Percentiles rank a stretch among this genome's conserved stretches.
These are phyloP conservation scores for Ariolimax columbianus DNA, from an alignment of 2,888 invertebrate species.

Conservation along the genomic window DNA sequence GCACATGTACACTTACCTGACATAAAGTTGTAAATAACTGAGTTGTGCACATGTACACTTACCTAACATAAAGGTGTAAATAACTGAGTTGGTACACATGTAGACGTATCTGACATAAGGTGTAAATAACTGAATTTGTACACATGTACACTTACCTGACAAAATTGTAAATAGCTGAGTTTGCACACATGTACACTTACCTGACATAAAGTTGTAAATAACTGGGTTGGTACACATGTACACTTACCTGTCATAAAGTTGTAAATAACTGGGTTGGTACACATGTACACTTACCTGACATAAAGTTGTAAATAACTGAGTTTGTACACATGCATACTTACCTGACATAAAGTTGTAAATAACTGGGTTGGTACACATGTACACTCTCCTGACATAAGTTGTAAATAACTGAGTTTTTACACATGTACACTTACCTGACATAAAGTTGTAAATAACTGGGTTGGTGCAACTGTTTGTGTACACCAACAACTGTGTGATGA, in stretches of 20 bases:
- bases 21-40: conserved; percentile 52
- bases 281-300: conserved; percentile 17
- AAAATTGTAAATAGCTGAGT: no score
- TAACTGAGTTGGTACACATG: no score
- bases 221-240: no score
- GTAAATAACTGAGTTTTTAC: background rate
- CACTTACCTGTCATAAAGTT: conserved; percentile 52
- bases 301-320: background rate
- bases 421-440: conserved; percentile 43
- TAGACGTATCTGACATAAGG: no score
- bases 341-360: background rate
- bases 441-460: conserved; percentile 53
- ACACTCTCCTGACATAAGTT: background rate
- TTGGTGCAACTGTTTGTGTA: conserved; percentile 52
- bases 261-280: conserved; percentile 51
- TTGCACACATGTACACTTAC: no score
- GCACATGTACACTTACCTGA: no score
- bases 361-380: no score
- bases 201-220: background rate
- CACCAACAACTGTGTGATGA: conserved; percentile 45
- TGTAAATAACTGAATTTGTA: conserved; percentile 51
- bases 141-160: conserved; percentile 23
- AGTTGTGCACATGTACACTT: conserved; percentile 52
- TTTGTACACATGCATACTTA: no score
- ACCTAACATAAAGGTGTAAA: no score